Evolutionary conservation across 2,797 vertebrate species (phyloP), one percentile per base, ranked within the genome.

Genomic region (Heliangelus exortis): DNA sequence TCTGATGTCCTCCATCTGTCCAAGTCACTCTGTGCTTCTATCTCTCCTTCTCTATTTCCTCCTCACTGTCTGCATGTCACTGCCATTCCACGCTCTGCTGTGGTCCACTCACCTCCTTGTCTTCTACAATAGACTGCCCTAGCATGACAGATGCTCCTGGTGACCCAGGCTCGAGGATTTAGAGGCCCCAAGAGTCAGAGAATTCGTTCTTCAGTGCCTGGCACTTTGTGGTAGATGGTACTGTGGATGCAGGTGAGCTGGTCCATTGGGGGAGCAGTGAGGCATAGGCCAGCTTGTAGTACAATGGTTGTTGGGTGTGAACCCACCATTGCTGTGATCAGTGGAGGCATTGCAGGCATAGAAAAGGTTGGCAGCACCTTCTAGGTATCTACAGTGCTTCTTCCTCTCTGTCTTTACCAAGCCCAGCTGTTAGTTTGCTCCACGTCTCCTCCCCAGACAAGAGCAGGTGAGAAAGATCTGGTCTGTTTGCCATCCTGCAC

Each of bases 1-100:
- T 89, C 91, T 71, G 92, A 33, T 63, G 54, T 92, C 51, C 62
- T 77, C 69, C 65, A n/a, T 78, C 84, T 68, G 31, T 81, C n/a
- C 81, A 68, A 80, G 80, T 89, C 95, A 83, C 87, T 71, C 45
- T 75, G 67, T 63, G 83, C 75, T 95, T 90, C 81, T 72, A 81
- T 83, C 71, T 69, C 89, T 81, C 51, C 66, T 87, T 78, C 85
- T 79, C 87, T 91, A 81, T 45, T 66, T 81, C 69, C 78, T 65
- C 74, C 74, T 34, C 12, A 3, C 83, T 74, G 21, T 78, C 50
- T 90, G 69, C 80, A 51, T 74, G 73, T n/a, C 54, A 36, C 45
- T 84, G 51, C 18, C 82, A 83, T 95, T 85, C 28, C 73, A 31
- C 0, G 2, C 55, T 72, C 15, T 2, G 4, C 77, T 69, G 34